Conservation (phyloP, 2,797 vertebrate species). For the Perdix hodgsoniae region DNA sequence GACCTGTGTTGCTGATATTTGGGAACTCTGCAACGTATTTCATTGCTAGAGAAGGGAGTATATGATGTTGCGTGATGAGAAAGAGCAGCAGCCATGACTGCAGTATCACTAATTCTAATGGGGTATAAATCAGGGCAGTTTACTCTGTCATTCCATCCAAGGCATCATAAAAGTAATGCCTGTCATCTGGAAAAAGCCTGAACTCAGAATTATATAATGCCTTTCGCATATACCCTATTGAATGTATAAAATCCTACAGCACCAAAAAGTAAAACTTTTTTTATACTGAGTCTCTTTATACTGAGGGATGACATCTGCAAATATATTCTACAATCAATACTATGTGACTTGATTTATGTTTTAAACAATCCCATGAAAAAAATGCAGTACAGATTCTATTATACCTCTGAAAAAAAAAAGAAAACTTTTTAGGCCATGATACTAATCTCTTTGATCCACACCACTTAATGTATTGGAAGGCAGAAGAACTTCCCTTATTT, state of each 20-base stretch:
- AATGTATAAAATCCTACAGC: slow-evolving; percentile 6
- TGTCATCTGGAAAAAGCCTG: slow-evolving; percentile 58
- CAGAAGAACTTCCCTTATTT: slow-evolving; percentile 45
- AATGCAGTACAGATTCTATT: not conserved
- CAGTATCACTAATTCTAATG: slow-evolving; percentile 28
- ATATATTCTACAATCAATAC: slow-evolving; percentile 26
- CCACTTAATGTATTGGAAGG: slow-evolving; percentile 38
- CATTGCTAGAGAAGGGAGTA: not conserved
- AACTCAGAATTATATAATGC: slow-evolving; percentile 58
- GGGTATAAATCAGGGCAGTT: slow-evolving; percentile 58
- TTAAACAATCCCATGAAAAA: not conserved
- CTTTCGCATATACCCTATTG: not conserved
- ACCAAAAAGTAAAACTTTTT: slow-evolving; percentile 16
- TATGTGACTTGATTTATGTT: slow-evolving; percentile 27
- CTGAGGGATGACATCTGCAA: slow-evolving; percentile 44
- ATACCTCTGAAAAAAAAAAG: slow-evolving; percentile 24
- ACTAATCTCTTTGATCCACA: slow-evolving; percentile 61
- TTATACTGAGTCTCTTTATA: not conserved
- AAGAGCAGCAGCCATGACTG: slow-evolving; percentile 35
- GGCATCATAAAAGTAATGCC: slow-evolving; percentile 64
- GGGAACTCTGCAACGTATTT: slow-evolving; percentile 26
- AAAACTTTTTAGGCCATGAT: slow-evolving; percentile 20
- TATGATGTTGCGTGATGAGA: slow-evolving; percentile 24
- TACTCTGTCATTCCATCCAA: slow-evolving; percentile 26
- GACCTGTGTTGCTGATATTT: not conserved